A percentile compares a stretch with the other conserved stretches of the same genome.
These are phyloP conservation scores for Callipepla squamata DNA, from an alignment of 2,113 vertebrate species.

Conservation along the genomic window DNA sequence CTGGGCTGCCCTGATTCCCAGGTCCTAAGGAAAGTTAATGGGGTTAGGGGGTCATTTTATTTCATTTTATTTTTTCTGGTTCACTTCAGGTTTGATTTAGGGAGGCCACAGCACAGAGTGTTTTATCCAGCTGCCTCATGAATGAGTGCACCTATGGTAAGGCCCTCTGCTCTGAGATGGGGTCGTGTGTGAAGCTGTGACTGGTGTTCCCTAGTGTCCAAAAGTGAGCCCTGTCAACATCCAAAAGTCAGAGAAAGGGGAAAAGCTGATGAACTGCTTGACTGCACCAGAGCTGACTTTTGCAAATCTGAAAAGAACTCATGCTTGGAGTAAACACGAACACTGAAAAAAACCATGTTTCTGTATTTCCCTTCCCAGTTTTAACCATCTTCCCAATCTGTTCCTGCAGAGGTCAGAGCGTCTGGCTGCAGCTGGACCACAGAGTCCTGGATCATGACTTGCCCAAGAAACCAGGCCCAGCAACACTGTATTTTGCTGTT, in stretches of 20 bases:
- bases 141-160: fast-evolving
- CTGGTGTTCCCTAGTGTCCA: fast-evolving
- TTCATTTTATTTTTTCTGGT: neutral
- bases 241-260: neutral
- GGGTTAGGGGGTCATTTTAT: neutral
- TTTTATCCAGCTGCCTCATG: neutral
- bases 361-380: neutral
- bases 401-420: constrained; percentile 87
- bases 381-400: constrained; percentile 11
- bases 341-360: neutral
- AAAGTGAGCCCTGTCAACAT: neutral
- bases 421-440: constrained; percentile 96
- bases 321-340: fast-evolving
- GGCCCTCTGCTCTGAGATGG: neutral
- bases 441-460: constrained; percentile 95
- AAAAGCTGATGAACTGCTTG: neutral
- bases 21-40: neutral
- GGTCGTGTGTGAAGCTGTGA: neutral
- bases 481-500: constrained; percentile 89
- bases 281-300: neutral
- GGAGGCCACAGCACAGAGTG: neutral
- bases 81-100: neutral
- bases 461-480: constrained; percentile 87
- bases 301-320: neutral
- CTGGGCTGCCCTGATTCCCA: fast-evolving